A percentile compares a stretch with the other conserved stretches of the same genome.
Evolutionary conservation across 2,113 vertebrate genomes (phyloP).

Genomic region (Nymphicus hollandicus): DNA sequence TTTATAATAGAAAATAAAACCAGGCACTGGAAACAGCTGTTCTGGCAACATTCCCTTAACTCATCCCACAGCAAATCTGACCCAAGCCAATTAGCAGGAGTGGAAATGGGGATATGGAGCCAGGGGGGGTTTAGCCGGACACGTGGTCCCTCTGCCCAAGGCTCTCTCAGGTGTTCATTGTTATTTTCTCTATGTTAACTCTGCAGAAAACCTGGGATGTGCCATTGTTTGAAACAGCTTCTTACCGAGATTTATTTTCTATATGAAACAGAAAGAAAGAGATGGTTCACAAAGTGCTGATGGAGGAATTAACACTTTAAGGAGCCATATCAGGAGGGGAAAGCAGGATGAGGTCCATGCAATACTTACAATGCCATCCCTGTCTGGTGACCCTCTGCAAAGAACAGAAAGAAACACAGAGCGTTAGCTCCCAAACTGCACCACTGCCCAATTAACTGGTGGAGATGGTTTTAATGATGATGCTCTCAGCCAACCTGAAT

Average conservation of each 20-base stretch:
- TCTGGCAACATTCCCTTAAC: neutral
- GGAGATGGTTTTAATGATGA: fast-evolving
- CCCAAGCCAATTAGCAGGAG: neutral
- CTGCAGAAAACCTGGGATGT: neutral
- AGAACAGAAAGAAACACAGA: slow-evolving; percentile 11
- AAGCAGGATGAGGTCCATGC: neutral
- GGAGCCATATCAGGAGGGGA: neutral
- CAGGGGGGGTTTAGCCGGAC: neutral
- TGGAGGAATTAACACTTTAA: neutral
- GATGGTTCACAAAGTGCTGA: neutral
- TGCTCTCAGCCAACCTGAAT: fast-evolving
- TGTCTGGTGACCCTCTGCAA: slow-evolving; percentile 92
- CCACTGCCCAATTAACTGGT: fast-evolving
- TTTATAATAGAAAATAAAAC: slow-evolving; percentile 58
- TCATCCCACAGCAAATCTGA: neutral
- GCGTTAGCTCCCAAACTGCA: neutral
- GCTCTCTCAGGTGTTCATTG: fast-evolving
- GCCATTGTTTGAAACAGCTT: fast-evolving
- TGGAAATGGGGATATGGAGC: neutral
- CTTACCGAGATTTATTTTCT: neutral
- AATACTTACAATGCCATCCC: slow-evolving; percentile 90
- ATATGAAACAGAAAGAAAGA: slow-evolving; percentile 1
- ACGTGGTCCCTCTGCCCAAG: neutral
- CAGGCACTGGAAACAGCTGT: neutral
- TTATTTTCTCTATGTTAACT: neutral